Conservation (phyloP, 2,888 invertebrate genomes). For the Mongoloraphidia duomilia region DNA sequence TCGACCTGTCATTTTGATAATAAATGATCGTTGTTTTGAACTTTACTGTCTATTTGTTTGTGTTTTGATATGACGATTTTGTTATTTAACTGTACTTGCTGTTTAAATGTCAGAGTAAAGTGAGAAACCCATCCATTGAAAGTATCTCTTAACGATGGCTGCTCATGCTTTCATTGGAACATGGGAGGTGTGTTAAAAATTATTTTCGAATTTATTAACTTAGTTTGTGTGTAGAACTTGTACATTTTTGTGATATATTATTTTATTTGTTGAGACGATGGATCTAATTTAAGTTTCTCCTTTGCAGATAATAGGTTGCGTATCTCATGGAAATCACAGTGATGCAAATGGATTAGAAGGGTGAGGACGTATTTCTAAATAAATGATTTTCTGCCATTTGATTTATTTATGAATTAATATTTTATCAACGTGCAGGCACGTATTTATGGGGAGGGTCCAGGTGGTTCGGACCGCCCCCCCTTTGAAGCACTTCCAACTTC, state of each 20-base stretch:
- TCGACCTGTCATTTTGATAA: too few relatives aligned
- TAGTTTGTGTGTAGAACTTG: not conserved
- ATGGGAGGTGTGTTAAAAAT: conserved; percentile 34
- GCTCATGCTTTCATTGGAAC: conserved; percentile 36
- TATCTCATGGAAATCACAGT: conserved; percentile 29
- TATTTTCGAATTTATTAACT: not conserved
- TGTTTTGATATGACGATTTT: too few relatives aligned
- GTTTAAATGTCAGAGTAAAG: not conserved
- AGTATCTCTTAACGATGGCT: conserved; percentile 21
- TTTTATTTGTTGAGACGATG: conserved; percentile 12
- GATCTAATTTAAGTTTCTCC: conserved; percentile 10
- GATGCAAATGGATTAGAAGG: conserved; percentile 36
- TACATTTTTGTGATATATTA: conserved; percentile 3
- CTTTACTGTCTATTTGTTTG: too few relatives aligned
- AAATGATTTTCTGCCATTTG: conserved; percentile 23
- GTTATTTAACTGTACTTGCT: too few relatives aligned
- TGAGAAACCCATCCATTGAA: not conserved
- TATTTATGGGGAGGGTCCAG: too few relatives aligned
- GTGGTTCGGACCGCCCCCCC: too few relatives aligned
- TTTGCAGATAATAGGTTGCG: conserved; percentile 33
- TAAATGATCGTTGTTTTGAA: too few relatives aligned
- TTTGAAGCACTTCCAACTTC: too few relatives aligned
- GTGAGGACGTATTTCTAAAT: conserved; percentile 24
- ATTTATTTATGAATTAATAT: too few relatives aligned
- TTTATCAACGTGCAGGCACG: too few relatives aligned